These are phyloP conservation scores for Drosophila saltans DNA, from an alignment of 1,140 invertebrate genomes.

Conservation along the genomic window DNA sequence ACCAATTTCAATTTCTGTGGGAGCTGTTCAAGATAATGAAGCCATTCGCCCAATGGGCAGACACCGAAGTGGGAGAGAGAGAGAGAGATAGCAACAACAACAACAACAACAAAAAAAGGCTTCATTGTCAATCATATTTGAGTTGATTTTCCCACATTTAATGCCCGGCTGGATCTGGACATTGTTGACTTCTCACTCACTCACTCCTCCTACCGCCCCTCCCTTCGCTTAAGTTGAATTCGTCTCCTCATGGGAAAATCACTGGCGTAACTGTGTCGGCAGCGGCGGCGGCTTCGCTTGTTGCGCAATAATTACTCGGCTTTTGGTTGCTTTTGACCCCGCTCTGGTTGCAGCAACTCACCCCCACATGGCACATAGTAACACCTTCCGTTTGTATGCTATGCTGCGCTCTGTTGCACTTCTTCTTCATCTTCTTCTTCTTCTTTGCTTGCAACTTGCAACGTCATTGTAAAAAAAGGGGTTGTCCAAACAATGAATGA, in stretches of 20 bases:
- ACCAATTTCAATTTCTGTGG: conserved; percentile 72
- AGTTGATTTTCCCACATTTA: conserved; percentile 71
- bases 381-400: conserved; percentile 12
- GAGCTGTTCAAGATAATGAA: conserved; percentile 70
- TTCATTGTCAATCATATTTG: conserved; percentile 52
- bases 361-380: conserved; percentile 15
- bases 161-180: conserved; percentile 42
- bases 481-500: conserved; percentile 23
- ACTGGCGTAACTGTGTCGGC: conserved; percentile 55
- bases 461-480: conserved; percentile 24
- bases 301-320: conserved; percentile 72
- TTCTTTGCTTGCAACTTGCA: conserved; percentile 14
- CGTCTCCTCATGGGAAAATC: conserved; percentile 69
- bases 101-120: not conserved
- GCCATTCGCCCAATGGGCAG: conserved; percentile 62
- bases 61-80: conserved; percentile 3
- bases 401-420: conserved; percentile 20
- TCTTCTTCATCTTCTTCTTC: not conserved
- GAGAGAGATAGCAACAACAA: too few species aligned
- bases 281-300: conserved; percentile 41
- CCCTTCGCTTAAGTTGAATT: conserved; percentile 23
- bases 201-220: not conserved
- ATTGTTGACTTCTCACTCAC: not conserved
- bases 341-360: not conserved
- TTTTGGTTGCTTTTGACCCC: conserved; percentile 40